phyloP scores from a whole-genome alignment of 2,113 vertebrate genomes.

The Meleagris gallopavo region DNA sequence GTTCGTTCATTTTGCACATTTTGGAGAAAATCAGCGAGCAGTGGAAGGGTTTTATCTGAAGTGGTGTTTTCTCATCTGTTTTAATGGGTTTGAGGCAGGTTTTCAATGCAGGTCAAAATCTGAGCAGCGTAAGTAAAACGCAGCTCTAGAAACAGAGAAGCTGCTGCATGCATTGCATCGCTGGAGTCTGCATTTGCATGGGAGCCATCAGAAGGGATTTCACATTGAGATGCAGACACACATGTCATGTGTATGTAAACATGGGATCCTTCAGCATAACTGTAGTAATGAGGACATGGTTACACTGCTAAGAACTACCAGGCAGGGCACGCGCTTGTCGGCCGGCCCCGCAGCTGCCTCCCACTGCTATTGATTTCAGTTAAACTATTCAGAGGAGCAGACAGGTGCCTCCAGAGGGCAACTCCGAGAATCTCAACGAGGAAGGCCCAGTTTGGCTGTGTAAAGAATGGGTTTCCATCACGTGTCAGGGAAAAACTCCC shows the following conservation, averaged over 20 bases:
- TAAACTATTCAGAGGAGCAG: background rate
- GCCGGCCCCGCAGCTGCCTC: background rate
- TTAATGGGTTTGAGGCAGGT: background rate
- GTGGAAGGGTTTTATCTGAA: background rate
- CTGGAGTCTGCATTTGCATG: background rate
- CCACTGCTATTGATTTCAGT: background rate
- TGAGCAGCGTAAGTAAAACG: rapidly evolving
- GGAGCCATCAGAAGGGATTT: background rate
- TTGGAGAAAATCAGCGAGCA: background rate
- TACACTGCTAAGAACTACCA: background rate
- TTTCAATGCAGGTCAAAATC: rapidly evolving
- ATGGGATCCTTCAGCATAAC: background rate
- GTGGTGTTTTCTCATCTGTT: background rate
- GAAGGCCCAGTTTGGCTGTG: background rate
- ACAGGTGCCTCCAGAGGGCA: slow-evolving; percentile 7
- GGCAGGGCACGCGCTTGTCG: rapidly evolving
- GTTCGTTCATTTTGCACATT: background rate
- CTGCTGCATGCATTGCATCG: background rate
- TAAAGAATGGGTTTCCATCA: background rate
- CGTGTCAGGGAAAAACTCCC: background rate
- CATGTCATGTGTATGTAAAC: background rate
- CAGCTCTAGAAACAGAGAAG: background rate
- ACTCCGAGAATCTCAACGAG: background rate
- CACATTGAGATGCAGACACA: background rate
- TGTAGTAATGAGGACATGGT: background rate